Conservation (phyloP, 2,888 invertebrate species). For the Galeopsomyia nigrocyanea region DNA sequence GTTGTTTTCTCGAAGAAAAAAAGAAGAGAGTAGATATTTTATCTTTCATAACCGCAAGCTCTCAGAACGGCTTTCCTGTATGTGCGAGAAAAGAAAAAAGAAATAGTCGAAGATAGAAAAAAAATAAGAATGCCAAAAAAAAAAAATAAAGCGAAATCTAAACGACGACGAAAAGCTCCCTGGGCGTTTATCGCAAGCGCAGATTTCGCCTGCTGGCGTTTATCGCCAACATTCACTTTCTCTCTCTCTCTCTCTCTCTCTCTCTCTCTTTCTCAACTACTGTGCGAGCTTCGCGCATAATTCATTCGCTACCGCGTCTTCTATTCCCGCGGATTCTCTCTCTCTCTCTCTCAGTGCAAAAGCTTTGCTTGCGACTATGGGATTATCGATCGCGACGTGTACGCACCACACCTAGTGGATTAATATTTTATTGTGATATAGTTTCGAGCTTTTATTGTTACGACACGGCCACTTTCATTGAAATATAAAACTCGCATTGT, state of each 20-base stretch:
- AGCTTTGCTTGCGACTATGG: constrained; percentile 3
- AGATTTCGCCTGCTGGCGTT: constrained; percentile 11
- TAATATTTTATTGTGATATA: constrained; percentile 23
- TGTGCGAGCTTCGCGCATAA: constrained; percentile 17
- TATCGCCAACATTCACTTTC: constrained; percentile 26
- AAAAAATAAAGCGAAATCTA: constrained; percentile 16
- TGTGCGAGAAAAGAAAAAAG: neutral
- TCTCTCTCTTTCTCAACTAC: constrained; percentile 7
- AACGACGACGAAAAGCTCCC: constrained; percentile 27
- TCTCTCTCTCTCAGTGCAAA: constrained; percentile 37
- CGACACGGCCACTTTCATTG: constrained; percentile 14
- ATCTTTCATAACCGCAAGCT: constrained; percentile 15
- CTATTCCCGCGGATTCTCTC: constrained; percentile 33
- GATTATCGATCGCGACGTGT: constrained; percentile 16
- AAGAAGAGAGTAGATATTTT: constrained; percentile 31
- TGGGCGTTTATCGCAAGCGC: constrained; percentile 22
- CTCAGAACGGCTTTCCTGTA: neutral
- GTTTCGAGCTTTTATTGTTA: neutral
- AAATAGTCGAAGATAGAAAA: neutral
- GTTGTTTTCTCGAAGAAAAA: constrained; percentile 27
- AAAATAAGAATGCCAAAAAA: constrained; percentile 29
- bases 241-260: constrained; percentile 6
- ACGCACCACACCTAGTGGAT: neutral
- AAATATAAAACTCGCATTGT: constrained; percentile 1
- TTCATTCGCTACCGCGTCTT: constrained; percentile 39